Conservation (phyloP, 2,113 vertebrate species). For the Leptodactylus fuscus region DNA sequence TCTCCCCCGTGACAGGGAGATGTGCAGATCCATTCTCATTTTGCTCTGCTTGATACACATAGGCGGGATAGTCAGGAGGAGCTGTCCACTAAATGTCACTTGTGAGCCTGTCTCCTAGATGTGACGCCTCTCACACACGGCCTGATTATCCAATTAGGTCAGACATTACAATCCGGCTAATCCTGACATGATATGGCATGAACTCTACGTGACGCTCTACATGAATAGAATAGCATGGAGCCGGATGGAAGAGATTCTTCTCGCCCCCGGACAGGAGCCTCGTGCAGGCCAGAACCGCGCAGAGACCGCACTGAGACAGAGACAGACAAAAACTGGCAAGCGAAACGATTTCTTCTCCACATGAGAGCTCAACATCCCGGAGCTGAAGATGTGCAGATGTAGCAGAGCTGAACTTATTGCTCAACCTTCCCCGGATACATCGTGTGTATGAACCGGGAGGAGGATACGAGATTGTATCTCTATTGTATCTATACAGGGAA, state of each 20-base stretch:
- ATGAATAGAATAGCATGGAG: background rate
- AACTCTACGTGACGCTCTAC: conserved; percentile 9
- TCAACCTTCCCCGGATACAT: background rate
- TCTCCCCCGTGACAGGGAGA: background rate
- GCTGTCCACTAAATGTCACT: conserved; percentile 22
- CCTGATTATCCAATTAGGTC: conserved; percentile 28
- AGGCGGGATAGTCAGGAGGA: background rate
- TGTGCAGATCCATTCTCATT: background rate
- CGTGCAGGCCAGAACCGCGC: background rate
- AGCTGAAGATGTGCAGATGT: background rate
- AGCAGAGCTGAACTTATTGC: background rate
- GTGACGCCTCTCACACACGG: fast-evolving
- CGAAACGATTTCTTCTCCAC: background rate
- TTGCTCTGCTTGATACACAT: background rate
- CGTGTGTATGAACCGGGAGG: too few relatives aligned
- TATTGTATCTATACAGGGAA: too few relatives aligned
- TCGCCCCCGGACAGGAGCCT: too few relatives aligned
- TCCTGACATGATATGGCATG: conserved; percentile 48
- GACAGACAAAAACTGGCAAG: background rate
- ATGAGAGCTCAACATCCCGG: background rate
- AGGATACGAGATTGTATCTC: too few relatives aligned
- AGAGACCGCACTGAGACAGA: background rate
- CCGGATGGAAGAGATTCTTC: background rate
- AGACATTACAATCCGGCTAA: conserved; percentile 1
- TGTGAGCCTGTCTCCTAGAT: fast-evolving